Base-by-base conservation (phyloP, 2,888 invertebrate species). In the Labia minor region DNA sequence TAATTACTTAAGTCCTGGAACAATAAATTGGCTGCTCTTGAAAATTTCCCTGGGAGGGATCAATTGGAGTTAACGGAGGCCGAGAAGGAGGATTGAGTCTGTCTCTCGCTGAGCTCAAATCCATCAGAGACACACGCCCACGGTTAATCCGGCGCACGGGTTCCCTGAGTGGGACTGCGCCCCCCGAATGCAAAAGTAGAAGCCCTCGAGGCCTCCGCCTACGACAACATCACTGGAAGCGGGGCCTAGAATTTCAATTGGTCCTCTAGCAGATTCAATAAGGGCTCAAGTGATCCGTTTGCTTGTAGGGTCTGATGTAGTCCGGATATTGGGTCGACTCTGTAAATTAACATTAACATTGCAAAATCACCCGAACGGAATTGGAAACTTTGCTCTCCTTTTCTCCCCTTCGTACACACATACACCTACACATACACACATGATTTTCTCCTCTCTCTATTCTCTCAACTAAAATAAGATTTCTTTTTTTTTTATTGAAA, bases 21-120 rank as follows among this genome's bases (percentile, higher is more conserved):
- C 26, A 26, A 26, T 26, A 26, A 26, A 26, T 26, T 26, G 26
- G 26, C 8, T 26, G 26, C 8, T 49, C 49, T 49, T 49, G 49
- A 49, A 16, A 49, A 49, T 49, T 49, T 49, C n/a, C 49, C 16
- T 16, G 2, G 49, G 49, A n/a, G 49, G 49, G 49, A 49, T 49
- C 49, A n/a, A 49, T 49, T 49, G 49, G 49, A 49, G 49, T 49
- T 49, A 49, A 49, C 14, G 49, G 49, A 49, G 49, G 49, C 16
- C 49, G 49, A 49, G 49, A 49, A n/a, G 49, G 49, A 49, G 49
- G 49, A 49, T 49, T 49, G 49, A 49, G 49, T 11, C 49, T 49
- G 49, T 49, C 49, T 11, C 49, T 16, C 16, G 49, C 49, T 49
- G 49, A 49, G 49, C 49, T 14, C 49, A 14, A 49, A 49, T 49